phyloP scores from a whole-genome alignment of 2,797 vertebrate species.

The Manis pentadactyla region DNA sequence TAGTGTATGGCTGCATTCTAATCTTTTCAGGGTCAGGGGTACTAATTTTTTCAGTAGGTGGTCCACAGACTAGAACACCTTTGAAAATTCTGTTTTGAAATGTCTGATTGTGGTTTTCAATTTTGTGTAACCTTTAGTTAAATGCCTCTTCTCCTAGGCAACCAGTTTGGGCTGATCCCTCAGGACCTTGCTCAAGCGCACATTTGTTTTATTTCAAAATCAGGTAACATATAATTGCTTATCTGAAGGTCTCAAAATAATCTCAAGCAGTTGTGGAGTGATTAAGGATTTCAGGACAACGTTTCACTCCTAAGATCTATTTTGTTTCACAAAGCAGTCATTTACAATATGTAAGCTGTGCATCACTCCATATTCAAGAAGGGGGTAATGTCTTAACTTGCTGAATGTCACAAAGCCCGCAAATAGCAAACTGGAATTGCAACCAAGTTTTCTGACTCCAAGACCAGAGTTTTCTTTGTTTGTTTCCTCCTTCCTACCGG shows the following conservation, averaged over 20 bases:
- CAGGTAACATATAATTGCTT: neutral
- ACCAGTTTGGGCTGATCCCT: neutral
- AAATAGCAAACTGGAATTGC: neutral
- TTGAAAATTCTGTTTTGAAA: conserved; percentile 39
- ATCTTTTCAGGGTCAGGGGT: neutral
- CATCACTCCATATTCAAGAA: neutral
- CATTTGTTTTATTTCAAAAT: conserved; percentile 45
- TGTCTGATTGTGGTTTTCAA: neutral
- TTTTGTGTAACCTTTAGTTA: conserved; percentile 25
- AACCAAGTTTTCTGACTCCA: neutral
- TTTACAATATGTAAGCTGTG: neutral
- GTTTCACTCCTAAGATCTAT: neutral
- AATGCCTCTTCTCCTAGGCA: neutral
- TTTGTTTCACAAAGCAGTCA: neutral
- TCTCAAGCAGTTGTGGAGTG: neutral
- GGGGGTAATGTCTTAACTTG: neutral
- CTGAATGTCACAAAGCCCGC: neutral
- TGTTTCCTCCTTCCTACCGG: neutral
- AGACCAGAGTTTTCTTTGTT: neutral
- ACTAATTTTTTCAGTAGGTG: neutral
- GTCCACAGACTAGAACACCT: neutral
- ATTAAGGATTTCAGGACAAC: neutral
- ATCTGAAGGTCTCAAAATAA: neutral
- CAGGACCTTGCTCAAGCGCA: neutral
- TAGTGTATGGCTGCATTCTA: neutral